Conservation (phyloP, 2,797 vertebrate genomes). For the Chrysocyon brachyurus region DNA sequence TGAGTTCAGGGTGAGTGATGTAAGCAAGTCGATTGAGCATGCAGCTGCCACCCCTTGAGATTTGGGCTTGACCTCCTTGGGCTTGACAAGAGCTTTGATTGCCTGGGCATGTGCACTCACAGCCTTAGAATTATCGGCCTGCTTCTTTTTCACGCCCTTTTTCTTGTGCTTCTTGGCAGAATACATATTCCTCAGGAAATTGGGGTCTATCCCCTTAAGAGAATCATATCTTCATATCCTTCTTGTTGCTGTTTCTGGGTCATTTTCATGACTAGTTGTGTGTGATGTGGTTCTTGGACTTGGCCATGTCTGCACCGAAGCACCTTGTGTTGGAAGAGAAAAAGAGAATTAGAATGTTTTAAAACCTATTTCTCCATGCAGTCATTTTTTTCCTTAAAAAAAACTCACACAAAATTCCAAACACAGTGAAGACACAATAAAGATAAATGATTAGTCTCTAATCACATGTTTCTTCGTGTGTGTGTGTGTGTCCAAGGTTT, state of each 20-base stretch:
- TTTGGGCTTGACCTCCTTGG: neutral
- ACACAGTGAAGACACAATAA: neutral
- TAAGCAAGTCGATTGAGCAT: neutral
- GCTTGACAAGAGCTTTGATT: neutral
- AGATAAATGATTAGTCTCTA: conserved; percentile 60
- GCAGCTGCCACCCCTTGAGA: neutral
- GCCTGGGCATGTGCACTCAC: neutral
- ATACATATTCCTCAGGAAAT: neutral
- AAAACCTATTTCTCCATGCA: conserved; percentile 30
- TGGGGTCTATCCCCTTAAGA: neutral
- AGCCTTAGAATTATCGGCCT: neutral
- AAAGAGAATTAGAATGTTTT: neutral
- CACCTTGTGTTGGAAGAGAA: neutral
- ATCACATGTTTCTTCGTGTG: conserved; percentile 33
- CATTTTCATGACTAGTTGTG: neutral
- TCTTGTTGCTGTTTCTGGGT: neutral
- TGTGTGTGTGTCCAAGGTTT: no score
- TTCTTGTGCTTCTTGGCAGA: neutral
- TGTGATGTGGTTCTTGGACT: neutral
- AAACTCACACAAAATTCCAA: neutral
- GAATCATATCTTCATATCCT: neutral
- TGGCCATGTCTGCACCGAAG: neutral
- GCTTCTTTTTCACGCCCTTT: neutral
- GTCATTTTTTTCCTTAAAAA: conserved; percentile 48
- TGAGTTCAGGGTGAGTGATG: neutral